Conservation (phyloP, 2,113 vertebrate species). For the Balaenoptera acutorostrata region DNA sequence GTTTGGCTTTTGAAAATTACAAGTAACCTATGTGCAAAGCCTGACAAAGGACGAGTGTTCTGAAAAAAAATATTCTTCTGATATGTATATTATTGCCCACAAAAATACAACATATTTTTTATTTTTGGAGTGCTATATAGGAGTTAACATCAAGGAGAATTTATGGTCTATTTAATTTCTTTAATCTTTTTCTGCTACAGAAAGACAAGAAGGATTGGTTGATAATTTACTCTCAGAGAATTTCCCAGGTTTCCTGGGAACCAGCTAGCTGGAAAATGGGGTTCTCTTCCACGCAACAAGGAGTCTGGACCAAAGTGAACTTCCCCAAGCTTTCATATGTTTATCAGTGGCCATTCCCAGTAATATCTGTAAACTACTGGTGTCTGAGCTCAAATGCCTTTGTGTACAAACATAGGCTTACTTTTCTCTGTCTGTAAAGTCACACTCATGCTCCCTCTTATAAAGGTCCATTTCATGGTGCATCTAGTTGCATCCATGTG, state of each 20-base stretch:
- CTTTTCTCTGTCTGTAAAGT: neutral
- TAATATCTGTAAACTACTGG: neutral
- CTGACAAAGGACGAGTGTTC: neutral
- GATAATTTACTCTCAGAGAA: neutral
- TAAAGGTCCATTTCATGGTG: neutral
- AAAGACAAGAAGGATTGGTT: neutral
- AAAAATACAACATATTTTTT: neutral
- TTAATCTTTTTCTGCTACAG: neutral
- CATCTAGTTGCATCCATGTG: neutral
- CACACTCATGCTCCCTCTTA: neutral
- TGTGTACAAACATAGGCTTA: neutral
- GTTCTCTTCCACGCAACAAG: neutral
- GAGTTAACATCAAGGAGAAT: neutral
- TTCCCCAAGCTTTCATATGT: neutral
- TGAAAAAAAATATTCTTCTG: neutral
- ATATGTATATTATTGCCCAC: neutral
- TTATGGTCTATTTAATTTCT: neutral
- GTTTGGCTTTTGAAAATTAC: neutral
- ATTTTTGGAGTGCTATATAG: neutral
- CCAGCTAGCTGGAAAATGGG: neutral
- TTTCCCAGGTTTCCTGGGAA: neutral
- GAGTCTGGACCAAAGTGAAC: neutral
- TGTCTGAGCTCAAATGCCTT: neutral
- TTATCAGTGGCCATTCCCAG: neutral
- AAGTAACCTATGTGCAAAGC: neutral